These are phyloP conservation scores for Hirudinaria manillensis DNA, from an alignment of 2,888 invertebrate species.

Conservation along the genomic window DNA sequence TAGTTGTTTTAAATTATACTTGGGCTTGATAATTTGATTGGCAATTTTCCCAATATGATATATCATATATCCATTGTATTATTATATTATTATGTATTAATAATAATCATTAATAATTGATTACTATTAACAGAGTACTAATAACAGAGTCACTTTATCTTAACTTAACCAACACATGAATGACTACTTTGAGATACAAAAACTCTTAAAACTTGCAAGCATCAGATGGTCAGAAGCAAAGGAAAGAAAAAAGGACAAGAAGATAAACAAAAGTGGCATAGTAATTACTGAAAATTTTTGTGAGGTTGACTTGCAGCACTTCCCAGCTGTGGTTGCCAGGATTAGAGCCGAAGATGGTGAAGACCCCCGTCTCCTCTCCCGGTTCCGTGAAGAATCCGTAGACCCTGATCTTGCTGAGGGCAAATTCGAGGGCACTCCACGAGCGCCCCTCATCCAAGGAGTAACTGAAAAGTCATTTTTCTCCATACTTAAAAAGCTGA, in stretches of 20 bases:
- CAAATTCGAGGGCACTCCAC: constrained; percentile 69
- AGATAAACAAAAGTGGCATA: too few species aligned
- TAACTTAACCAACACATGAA: too few species aligned
- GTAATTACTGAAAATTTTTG: constrained; percentile 28
- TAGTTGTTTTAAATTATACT: too few species aligned
- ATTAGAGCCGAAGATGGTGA: constrained; percentile 82
- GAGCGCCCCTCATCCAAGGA: constrained; percentile 79
- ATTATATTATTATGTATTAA: too few species aligned
- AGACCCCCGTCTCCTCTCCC: constrained; percentile 83
- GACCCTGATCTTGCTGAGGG: constrained; percentile 68
- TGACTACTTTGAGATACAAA: too few species aligned
- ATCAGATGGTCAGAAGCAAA: background rate
- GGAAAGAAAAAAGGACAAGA: background rate
- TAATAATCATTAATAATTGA: too few species aligned
- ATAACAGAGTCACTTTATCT: too few species aligned
- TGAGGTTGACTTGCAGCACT: constrained; percentile 64
- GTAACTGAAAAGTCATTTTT: constrained; percentile 56
- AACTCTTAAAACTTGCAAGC: background rate
- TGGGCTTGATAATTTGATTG: too few species aligned
- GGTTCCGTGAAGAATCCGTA: constrained; percentile 88
- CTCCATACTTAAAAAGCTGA: background rate
- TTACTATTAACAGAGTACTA: too few species aligned
- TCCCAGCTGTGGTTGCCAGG: constrained; percentile 70
- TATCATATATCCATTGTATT: too few species aligned
- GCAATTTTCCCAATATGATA: too few species aligned